phyloP scores from a whole-genome alignment of 2,113 vertebrate genomes.

The Neotoma lepida region DNA sequence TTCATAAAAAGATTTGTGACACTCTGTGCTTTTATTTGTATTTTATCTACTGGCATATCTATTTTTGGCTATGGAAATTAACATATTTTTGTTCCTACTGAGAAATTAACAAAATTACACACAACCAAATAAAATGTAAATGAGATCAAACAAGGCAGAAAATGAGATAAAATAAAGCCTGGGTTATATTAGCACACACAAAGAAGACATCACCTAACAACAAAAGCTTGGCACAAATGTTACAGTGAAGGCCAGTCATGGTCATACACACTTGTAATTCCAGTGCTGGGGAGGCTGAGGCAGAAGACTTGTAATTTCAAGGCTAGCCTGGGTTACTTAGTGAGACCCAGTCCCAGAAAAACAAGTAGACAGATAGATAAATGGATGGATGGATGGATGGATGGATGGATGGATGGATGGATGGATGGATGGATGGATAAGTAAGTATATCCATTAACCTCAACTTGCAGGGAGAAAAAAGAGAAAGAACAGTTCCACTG shows the following conservation, averaged over 20 bases:
- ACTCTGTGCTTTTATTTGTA: constrained; percentile 9
- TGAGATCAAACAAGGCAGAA: constrained; percentile 36
- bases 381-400: too few relatives aligned
- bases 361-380: background rate
- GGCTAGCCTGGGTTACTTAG: background rate
- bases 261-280: background rate
- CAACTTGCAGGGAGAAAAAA: constrained; percentile 10
- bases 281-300: background rate
- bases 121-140: constrained; percentile 51
- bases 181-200: background rate
- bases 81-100: constrained; percentile 31
- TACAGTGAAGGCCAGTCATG: background rate
- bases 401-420: too few relatives aligned
- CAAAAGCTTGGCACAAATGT: background rate
- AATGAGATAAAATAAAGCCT: background rate
- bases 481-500: background rate
- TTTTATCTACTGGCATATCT: background rate
- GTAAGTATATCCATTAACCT: background rate
- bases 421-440: too few relatives aligned
- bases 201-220: background rate
- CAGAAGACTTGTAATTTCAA: background rate
- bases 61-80: background rate
- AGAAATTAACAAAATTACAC: constrained; percentile 48
- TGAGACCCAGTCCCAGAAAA: background rate
- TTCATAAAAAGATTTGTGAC: constrained; percentile 3